Evolutionary conservation across 30 jellyfish, hydroid and myxozoan genomes (phyloP).

Genomic region (Pelagia noctiluca): DNA sequence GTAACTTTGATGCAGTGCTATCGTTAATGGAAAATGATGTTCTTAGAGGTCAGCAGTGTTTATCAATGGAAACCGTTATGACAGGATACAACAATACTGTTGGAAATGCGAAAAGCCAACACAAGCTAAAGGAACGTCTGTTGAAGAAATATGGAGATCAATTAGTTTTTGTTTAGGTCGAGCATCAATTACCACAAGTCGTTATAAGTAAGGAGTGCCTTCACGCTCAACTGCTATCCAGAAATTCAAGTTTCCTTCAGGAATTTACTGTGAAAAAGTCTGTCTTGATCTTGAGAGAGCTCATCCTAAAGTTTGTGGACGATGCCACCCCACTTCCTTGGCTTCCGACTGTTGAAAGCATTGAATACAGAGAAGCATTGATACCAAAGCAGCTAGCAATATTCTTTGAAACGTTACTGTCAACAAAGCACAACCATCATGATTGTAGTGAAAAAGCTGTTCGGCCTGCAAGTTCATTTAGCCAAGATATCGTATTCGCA

Average conservation of each 20-base stretch:
- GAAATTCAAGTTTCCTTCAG: not conserved
- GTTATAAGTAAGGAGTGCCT: constrained; percentile 38
- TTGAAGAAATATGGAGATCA: not conserved
- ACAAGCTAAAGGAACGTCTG: constrained; percentile 23
- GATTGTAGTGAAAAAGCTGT: not conserved
- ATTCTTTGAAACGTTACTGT: not conserved
- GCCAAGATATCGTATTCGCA: not conserved
- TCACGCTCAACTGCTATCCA: not conserved
- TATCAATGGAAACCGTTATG: constrained; percentile 51
- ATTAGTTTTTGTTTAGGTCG: not conserved
- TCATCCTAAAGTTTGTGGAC: not conserved
- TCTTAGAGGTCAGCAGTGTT: constrained; percentile 33
- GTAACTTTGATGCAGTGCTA: not conserved
- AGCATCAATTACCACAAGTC: constrained; percentile 15
- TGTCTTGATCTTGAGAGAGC: not conserved
- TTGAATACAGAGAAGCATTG: not conserved
- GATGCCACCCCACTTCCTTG: not conserved
- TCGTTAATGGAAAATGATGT: not conserved
- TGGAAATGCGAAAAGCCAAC: not conserved
- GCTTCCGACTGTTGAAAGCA: constrained; percentile 1
- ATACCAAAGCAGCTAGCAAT: constrained; percentile 2
- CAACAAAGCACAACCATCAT: constrained; percentile 16
- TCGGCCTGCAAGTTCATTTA: not conserved
- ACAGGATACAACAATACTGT: not conserved
- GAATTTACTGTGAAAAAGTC: not conserved